Base-by-base conservation (phyloP, 2,888 invertebrate genomes). In the Panorpa germanica region DNA sequence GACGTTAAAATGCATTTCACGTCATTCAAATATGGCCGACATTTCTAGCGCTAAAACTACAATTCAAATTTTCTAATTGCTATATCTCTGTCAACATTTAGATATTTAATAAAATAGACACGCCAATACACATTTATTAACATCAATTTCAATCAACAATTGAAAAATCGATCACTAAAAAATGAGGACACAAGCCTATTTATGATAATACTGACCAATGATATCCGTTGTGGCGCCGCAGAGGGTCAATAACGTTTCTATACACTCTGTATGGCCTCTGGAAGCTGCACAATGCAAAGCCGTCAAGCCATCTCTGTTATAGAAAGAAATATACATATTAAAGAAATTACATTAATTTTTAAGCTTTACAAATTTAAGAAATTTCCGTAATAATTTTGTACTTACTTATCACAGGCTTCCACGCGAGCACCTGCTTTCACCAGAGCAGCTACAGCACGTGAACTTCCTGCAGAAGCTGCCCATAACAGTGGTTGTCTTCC, bases 201-300 rank as follows among this genome's bases (percentile, higher is more conserved):
- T n/a, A 12, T 13, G 15, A 3, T n/a, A 21, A 20, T 9, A 17
- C 8, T 25, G 25, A 37, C 36, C 36, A 12, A 76, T 72, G 9
- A 82, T 70, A 52, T 95, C 90, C 0, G 88, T 78, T 14, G 78
- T 72, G 3, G 88, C 83, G 1, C 85, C 85, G 47, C 88, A 88
- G 5, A 90, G 57, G 8, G 81, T 80, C 2, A 91, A 68, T 33
- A 96, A 53, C 0, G 82, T 77, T 45, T 91, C 90, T 29, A 91
- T 64, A 43, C 90, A 90, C 45, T 86, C 81, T 0, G 80, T 78
- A 49, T 95, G 93, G 1, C 96, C 96, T 32, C 95, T 67, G 2
- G 91, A 93, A 1, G 96, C 91, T 0, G 95, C 93, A 52, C 96
- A 96, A 48, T 98, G 96, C 15, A 98, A 55, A 1, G 93, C 93